Conservation (phyloP, 1,140 invertebrate genomes). For the Calosoma granatense region DNA sequence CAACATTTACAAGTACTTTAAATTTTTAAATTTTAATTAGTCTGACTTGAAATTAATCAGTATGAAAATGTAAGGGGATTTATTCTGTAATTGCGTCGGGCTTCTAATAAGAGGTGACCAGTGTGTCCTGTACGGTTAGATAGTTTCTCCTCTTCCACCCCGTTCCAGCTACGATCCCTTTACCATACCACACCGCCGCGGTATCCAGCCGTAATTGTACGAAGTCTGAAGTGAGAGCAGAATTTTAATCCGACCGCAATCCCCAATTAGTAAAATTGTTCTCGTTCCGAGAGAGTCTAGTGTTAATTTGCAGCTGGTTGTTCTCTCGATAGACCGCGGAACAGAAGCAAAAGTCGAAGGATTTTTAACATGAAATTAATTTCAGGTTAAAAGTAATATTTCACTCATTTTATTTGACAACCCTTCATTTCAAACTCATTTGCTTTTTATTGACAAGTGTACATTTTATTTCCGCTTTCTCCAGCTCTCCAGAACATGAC, state of each 20-base stretch:
- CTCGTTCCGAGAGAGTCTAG: not conserved
- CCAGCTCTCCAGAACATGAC: too few species aligned
- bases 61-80: conserved; percentile 5
- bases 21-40: conserved; percentile 8
- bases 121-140: not conserved
- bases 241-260: conserved; percentile 5
- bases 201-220: not conserved
- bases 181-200: not conserved
- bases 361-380: too few species aligned
- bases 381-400: too few species aligned
- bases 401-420: too few species aligned
- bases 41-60: not conserved
- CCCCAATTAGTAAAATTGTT: conserved; percentile 7
- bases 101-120: conserved; percentile 6
- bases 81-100: not conserved
- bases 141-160: not conserved
- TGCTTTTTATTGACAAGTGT: too few species aligned
- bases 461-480: too few species aligned
- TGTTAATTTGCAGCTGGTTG: not conserved
- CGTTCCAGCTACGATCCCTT: not conserved
- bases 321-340: not conserved
- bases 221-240: conserved; percentile 2
- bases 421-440: too few species aligned
- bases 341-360: not conserved
- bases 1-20: too few species aligned